These are phyloP conservation scores for Pangasianodon hypophthalmus DNA, from an alignment of 2,113 vertebrate genomes.

Conservation along the genomic window DNA sequence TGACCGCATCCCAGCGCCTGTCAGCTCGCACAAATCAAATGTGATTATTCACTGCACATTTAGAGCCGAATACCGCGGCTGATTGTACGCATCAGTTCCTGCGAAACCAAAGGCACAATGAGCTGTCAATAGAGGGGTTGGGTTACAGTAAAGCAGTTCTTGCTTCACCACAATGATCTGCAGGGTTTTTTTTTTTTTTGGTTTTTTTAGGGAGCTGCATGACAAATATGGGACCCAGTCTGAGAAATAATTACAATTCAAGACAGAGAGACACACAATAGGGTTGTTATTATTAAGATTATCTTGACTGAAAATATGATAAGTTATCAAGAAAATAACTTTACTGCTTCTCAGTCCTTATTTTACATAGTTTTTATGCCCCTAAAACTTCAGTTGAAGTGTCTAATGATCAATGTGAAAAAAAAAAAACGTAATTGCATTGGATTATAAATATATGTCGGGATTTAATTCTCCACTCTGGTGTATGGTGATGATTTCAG, in stretches of 20 bases:
- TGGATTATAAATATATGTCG: constrained; percentile 21
- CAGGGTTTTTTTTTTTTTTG: not conserved
- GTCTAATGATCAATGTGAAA: constrained; percentile 24
- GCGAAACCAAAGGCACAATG: constrained; percentile 37
- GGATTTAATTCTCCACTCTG: not conserved
- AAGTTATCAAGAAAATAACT: constrained; percentile 2
- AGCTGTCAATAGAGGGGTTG: constrained; percentile 43
- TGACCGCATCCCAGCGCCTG: constrained; percentile 48
- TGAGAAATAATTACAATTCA: constrained; percentile 5
- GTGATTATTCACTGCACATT: constrained; percentile 54
- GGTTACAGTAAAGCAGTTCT: constrained; percentile 35
- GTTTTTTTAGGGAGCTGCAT: constrained; percentile 9
- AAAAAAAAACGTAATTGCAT: constrained; percentile 23
- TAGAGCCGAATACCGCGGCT: constrained; percentile 43
- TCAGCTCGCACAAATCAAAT: constrained; percentile 53
- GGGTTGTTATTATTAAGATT: not conserved
- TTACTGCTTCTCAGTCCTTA: not conserved
- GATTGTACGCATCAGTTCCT: constrained; percentile 45
- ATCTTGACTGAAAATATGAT: constrained; percentile 1
- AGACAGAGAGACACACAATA: not conserved
- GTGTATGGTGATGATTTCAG: not conserved
- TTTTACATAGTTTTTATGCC: not conserved
- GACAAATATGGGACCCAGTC: not conserved
- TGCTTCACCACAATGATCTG: constrained; percentile 47
- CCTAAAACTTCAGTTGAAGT: not conserved